Evolutionary conservation across 2,888 invertebrate species (phyloP).

Genomic region (Drosophila barbarae): DNA sequence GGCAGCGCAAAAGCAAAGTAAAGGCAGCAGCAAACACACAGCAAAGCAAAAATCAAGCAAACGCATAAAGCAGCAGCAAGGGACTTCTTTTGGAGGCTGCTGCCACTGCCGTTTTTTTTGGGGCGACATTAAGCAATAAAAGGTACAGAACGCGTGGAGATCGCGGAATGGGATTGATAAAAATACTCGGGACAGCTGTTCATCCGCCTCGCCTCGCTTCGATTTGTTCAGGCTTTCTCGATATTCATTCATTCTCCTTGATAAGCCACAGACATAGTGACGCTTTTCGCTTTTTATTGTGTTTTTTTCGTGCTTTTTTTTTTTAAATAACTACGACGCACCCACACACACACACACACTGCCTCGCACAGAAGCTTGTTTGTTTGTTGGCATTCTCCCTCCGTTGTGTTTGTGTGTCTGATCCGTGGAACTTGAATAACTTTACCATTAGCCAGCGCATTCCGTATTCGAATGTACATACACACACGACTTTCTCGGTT

Average conservation of each 20-base stretch:
- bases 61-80: conserved; percentile 30
- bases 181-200: conserved; percentile 25
- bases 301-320: conserved; percentile 9
- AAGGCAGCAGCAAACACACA: conserved; percentile 9
- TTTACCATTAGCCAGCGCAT: neutral
- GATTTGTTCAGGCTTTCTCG: conserved; percentile 1
- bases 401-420: neutral
- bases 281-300: conserved; percentile 27
- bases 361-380: conserved; percentile 11
- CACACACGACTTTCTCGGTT: conserved; percentile 3
- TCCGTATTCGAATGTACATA: conserved; percentile 7
- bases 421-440: conserved; percentile 20
- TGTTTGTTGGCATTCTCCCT: conserved; percentile 31
- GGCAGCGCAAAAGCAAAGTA: conserved; percentile 16
- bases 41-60: conserved; percentile 1
- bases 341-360: conserved; percentile 42
- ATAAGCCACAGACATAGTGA: conserved; percentile 63
- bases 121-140: conserved; percentile 38
- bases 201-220: neutral
- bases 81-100: conserved; percentile 38
- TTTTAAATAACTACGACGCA: conserved; percentile 46
- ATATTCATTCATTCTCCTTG: conserved; percentile 40
- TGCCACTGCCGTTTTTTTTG: conserved; percentile 12
- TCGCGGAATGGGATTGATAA: neutral
- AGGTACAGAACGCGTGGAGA: conserved; percentile 55